Evolutionary conservation across 1,140 invertebrate species (phyloP).

Genomic region (Trichonephila clavata): DNA sequence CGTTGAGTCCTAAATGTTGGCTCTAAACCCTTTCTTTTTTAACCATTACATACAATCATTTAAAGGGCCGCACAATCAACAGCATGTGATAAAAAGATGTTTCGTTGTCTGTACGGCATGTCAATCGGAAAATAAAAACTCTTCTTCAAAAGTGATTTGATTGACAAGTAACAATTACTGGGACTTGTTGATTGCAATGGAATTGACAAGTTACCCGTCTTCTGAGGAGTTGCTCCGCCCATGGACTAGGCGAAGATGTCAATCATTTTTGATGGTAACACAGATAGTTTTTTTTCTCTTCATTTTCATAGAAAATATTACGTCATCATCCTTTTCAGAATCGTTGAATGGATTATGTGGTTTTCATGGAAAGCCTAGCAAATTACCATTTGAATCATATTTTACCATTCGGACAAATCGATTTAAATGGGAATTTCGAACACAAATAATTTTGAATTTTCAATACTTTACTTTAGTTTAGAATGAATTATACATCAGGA

Average conservation of each 20-base stretch:
- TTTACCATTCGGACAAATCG: no score
- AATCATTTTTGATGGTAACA: conserved; percentile 48
- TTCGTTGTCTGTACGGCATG: conserved; percentile 47
- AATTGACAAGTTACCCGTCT: conserved; percentile 63
- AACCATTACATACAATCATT: conserved; percentile 38
- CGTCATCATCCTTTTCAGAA: not conserved
- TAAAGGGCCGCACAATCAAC: conserved; percentile 49
- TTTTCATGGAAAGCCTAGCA: no score
- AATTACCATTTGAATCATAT: no score
- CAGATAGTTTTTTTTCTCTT: not conserved
- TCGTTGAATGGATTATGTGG: not conserved
- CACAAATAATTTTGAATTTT: no score
- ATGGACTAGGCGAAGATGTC: not conserved
- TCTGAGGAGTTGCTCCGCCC: conserved; percentile 37
- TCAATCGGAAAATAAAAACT: conserved; percentile 53
- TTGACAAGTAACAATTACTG: conserved; percentile 66
- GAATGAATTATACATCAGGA: no score
- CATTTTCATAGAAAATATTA: not conserved
- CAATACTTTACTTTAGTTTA: no score
- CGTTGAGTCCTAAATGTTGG: not conserved
- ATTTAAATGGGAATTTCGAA: no score
- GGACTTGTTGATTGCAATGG: conserved; percentile 66
- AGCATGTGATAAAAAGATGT: conserved; percentile 64
- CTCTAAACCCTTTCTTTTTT: conserved; percentile 43
- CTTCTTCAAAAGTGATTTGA: conserved; percentile 34